A percentile compares a stretch with the other conserved stretches of the same genome.
phyloP scores from a whole-genome alignment of 2,113 vertebrate species.

The Gyps fulvus region DNA sequence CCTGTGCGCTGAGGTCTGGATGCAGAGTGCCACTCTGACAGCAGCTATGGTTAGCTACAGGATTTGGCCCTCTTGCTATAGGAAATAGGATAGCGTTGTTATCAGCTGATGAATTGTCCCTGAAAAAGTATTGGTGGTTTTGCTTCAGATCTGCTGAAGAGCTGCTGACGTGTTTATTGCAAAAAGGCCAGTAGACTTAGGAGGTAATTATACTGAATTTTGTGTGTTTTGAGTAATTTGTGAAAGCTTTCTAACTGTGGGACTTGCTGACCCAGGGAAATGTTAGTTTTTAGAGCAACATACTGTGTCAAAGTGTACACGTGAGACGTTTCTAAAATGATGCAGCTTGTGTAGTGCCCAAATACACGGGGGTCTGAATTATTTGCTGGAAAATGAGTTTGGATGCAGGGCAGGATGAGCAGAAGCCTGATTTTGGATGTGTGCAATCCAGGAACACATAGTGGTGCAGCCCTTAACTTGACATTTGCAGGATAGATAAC shows the following conservation, averaged over 20 bases:
- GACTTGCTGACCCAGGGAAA: neutral
- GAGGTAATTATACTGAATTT: neutral
- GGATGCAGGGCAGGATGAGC: neutral
- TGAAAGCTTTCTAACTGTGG: neutral
- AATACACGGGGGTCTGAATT: neutral
- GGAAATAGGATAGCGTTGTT: accelerated
- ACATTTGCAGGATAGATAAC: neutral
- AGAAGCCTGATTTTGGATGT: neutral
- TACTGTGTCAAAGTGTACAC: neutral
- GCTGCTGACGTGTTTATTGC: neutral
- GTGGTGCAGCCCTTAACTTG: neutral
- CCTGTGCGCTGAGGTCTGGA: neutral
- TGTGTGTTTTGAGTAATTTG: neutral
- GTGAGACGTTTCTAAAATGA: neutral
- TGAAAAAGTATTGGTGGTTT: neutral
- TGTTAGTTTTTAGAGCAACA: neutral
- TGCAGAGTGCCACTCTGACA: neutral
- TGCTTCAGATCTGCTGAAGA: neutral
- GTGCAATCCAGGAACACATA: neutral
- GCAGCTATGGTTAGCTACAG: accelerated
- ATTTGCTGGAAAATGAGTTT: neutral
- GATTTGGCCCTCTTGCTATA: neutral
- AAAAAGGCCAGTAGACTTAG: neutral
- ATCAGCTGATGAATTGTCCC: neutral
- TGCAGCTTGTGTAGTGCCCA: neutral